Evolutionary conservation across 2,113 vertebrate species (phyloP), one percentile per base, ranked within the genome.

Genomic region (Ariopsis seemanni): DNA sequence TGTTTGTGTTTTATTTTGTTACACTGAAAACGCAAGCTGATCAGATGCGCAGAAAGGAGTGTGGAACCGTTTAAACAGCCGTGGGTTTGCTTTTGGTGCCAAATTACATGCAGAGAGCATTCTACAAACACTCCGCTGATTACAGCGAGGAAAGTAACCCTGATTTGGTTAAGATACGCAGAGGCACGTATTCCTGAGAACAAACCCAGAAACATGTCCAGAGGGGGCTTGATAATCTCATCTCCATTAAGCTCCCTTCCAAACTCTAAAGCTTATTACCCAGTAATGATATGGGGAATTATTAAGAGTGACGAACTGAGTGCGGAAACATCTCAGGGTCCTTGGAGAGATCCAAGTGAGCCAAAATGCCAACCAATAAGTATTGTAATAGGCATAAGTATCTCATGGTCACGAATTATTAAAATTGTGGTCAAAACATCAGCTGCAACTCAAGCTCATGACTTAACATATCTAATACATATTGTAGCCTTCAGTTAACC

Each of bases 151-250:
- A 78, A 88, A 83, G 79, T 14, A 48, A 65, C 53, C 25, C 55
- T 15, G 7, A 79, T 52, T 83, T 25, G 85, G 52, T 65, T 55
- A 84, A 72, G 65, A 75, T 67, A 34, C 52, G 12, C 5, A 57
- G 65, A 34, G 10, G 57, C 75, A 87, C 89, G 25, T 74, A 91
- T 89, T 67, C 11, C 90, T 82, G 75, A 82, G 91, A 90, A 81
- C 85, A 86, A 93, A 92, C 91, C 25, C 75, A 80, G 53, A 57
- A 62, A 93, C 91, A 92, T 86, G 90, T 80, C 67, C 88, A 85
- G 60, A 89, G 80, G 91, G 85, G 90, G 87, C 88, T 58, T 5
- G 10, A 27, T 80, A 30, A 80, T 58, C 52, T 20, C 18, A 53
- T 80, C 53, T 58, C 1, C 53, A 55, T 27, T 80, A 58, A 20